Conservation (phyloP, 2,113 vertebrate species). For the zebrafish (Danio rerio) region DNA sequence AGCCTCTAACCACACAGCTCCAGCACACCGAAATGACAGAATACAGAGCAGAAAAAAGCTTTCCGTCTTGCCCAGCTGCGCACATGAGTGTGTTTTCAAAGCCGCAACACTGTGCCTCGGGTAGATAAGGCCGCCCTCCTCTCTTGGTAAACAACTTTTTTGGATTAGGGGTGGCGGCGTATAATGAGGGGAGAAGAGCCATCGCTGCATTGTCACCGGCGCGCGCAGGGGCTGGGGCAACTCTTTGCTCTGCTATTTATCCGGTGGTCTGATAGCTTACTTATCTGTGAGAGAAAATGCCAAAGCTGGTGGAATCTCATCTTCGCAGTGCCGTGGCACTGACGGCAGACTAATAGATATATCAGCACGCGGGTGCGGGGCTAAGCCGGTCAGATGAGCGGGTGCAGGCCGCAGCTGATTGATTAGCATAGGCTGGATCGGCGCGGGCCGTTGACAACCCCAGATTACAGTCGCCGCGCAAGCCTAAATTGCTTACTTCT, state of each 20-base stretch:
- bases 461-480: slow-evolving; percentile 86
- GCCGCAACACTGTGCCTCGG: slow-evolving; percentile 48
- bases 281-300: slow-evolving; percentile 93
- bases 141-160: slow-evolving; percentile 76
- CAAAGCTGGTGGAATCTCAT: slow-evolving; percentile 92
- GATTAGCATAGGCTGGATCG: slow-evolving; percentile 98
- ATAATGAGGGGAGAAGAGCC: slow-evolving; percentile 80
- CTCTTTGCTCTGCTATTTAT: slow-evolving; percentile 98
- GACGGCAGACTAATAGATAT: slow-evolving; percentile 98
- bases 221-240: slow-evolving; percentile 85
- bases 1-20: slow-evolving; percentile 55
- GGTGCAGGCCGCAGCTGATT: slow-evolving; percentile 89
- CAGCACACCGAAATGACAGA: slow-evolving; percentile 54
- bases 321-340: slow-evolving; percentile 65
- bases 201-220: slow-evolving; percentile 87
- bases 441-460: slow-evolving; percentile 90
- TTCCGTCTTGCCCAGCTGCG: slow-evolving; percentile 30
- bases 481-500: slow-evolving; percentile 95
- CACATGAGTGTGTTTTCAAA: slow-evolving; percentile 51
- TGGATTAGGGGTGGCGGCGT: slow-evolving; percentile 75
- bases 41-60: slow-evolving; percentile 16
- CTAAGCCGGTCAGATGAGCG: slow-evolving; percentile 94
- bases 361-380: slow-evolving; percentile 94
- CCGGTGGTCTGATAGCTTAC: slow-evolving; percentile 94
- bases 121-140: slow-evolving; percentile 62